A percentile compares a stretch with the other conserved stretches of the same genome.
These are phyloP conservation scores for Cephus nigrinus DNA, from an alignment of 2,888 invertebrate genomes.

Conservation along the genomic window DNA sequence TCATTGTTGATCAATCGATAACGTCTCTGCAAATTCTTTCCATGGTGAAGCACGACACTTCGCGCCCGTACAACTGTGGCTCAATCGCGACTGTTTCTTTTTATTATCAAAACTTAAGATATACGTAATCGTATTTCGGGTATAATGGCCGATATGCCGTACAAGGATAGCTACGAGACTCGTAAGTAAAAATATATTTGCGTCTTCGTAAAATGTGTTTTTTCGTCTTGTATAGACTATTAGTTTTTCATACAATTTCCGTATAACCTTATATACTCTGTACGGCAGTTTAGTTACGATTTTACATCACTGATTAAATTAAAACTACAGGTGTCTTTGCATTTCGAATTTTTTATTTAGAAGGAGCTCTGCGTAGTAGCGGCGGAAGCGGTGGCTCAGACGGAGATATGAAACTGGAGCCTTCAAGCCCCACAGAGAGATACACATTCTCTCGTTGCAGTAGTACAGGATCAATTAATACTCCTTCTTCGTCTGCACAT, in stretches of 20 bases:
- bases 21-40: background rate
- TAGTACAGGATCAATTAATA: constrained; percentile 82
- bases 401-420: constrained; percentile 69
- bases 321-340: too few relatives aligned
- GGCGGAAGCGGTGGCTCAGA: constrained; percentile 50
- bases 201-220: too few relatives aligned
- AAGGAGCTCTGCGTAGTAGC: constrained; percentile 26
- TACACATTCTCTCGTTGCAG: constrained; percentile 79
- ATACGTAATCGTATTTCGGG: constrained; percentile 8
- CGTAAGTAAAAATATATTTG: constrained; percentile 41
- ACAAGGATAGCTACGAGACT: constrained; percentile 52
- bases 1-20: background rate
- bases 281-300: too few relatives aligned
- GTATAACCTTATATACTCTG: too few relatives aligned
- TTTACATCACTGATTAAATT: too few relatives aligned
- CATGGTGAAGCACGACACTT: too few relatives aligned
- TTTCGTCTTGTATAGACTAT: too few relatives aligned
- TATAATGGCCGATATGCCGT: constrained; percentile 52
- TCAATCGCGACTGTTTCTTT: background rate
- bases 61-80: background rate
- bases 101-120: background rate
- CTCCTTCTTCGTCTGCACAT: constrained; percentile 83
- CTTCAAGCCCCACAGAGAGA: constrained; percentile 71
- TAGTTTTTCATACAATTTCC: too few relatives aligned
- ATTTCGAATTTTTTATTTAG: constrained; percentile 13